Percentiles rank a stretch among this genome's conserved stretches.
These are phyloP conservation scores for Meteorus cinctellus DNA, from an alignment of 2,888 invertebrate genomes.

Conservation along the genomic window DNA sequence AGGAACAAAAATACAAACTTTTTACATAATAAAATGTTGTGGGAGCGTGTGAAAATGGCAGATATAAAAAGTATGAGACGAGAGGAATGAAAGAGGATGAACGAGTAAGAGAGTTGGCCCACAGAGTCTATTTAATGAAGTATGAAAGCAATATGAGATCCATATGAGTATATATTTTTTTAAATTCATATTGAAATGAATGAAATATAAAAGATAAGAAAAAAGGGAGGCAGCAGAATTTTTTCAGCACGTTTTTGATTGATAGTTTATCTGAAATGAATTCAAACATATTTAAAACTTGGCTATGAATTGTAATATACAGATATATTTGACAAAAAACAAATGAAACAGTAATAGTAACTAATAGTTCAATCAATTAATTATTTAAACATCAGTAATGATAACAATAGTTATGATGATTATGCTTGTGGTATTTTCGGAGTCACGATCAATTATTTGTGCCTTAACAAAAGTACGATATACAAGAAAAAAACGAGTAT, in stretches of 20 bases:
- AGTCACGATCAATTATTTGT: background rate
- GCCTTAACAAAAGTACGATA: conserved; percentile 1
- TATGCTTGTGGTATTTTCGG: background rate
- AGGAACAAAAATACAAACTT: conserved; percentile 33
- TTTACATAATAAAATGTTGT: conserved; percentile 25
- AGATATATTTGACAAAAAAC: background rate
- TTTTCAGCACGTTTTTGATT: background rate
- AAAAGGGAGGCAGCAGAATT: background rate
- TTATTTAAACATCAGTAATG: background rate
- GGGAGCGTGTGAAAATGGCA: background rate
- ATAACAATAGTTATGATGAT: conserved; percentile 24
- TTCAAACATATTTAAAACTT: background rate
- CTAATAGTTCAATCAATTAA: background rate
- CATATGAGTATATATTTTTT: background rate
- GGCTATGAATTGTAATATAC: background rate
- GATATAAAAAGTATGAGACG: background rate
- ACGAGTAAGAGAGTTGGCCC: background rate
- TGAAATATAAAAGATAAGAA: too few relatives aligned
- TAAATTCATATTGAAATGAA: conserved; percentile 27
- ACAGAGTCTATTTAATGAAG: conserved; percentile 35
- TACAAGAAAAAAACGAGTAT: conserved; percentile 30
- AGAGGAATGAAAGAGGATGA: background rate
- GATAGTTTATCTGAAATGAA: background rate
- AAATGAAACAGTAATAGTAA: background rate
- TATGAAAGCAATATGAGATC: background rate